Evolutionary conservation across 1,140 invertebrate genomes (phyloP), one percentile per base, ranked within the genome.

Genomic region (Tribolium madens): DNA sequence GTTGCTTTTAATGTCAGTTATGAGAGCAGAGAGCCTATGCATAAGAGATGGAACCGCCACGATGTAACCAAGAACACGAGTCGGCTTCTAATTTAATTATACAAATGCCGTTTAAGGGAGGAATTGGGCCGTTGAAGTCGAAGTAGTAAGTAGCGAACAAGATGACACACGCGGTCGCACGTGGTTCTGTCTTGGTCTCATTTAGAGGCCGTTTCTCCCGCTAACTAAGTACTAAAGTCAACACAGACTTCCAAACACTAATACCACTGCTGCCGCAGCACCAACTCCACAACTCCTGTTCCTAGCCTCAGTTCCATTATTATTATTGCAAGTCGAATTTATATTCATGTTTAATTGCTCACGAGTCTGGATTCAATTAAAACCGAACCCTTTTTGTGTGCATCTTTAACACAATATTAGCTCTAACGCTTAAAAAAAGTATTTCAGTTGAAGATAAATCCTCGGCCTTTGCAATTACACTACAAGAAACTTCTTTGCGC

Each of bases 161-260:
- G 79, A 80, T 78, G 79, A 76, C 79, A 80, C 75, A 75, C 53
- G 53, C 53, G 53, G 57, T 26, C 50, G 73, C 64, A 76, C 75
- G 79, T 78, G 75, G 79, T 75, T 73, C 17, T 73, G 76, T 80
- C 79, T 80, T 78, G 68, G 76, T 77, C 76, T 80, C 79, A 77
- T 80, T 75, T 78, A 76, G 53, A 74, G 77, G 73, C 77, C 74
- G 74, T 77, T 77, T 78, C 74, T 52, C 72, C 76, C 77, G 64
- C 74, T 74, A 74, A 78, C 74, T 80, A 80, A 80, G 79, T 75
- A 76, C 76, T 73, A 78, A 78, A 80, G 79, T 80, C 79, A 80
- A 80, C 79, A 80, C 53, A 75, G 77, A 78, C 77, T 78, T 74
- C 53, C 73, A 76, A 80, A 78, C 77, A 72, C 77, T 80, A 76